Evolutionary conservation across 2,888 invertebrate species (phyloP).

Genomic region (Aspidiotus rigidus): DNA sequence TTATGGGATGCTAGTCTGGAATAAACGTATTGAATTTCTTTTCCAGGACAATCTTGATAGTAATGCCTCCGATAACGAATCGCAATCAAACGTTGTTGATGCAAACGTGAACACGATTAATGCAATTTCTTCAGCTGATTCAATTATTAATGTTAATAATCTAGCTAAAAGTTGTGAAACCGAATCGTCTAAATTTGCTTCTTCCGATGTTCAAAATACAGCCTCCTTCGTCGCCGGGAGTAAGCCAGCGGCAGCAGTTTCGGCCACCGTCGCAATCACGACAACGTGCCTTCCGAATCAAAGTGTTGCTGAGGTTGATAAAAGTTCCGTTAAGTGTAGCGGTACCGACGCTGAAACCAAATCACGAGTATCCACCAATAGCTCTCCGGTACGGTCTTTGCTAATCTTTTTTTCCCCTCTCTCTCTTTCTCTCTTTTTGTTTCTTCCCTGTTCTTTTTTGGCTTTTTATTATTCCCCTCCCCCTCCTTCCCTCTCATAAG

Average conservation of each 20-base stretch:
- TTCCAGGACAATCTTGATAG: slow-evolving; percentile 16
- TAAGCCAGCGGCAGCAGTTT: not conserved
- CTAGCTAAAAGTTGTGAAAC: slow-evolving; percentile 4
- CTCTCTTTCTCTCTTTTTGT: not conserved
- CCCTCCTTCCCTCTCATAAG: no score
- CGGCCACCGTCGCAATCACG: not conserved
- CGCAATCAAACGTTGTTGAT: slow-evolving; percentile 16
- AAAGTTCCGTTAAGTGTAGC: not conserved
- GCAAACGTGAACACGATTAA: slow-evolving; percentile 16
- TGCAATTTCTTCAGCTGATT: slow-evolving; percentile 19
- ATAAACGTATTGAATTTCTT: slow-evolving; percentile 20
- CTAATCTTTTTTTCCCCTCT: not conserved
- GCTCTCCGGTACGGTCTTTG: slow-evolving; percentile 21
- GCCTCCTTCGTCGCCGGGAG: not conserved
- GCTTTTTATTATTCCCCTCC: no score
- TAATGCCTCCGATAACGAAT: slow-evolving; percentile 13
- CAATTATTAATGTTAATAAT: slow-evolving; percentile 12
- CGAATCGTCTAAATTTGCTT: slow-evolving; percentile 16
- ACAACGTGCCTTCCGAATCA: not conserved
- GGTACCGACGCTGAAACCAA: slow-evolving; percentile 11
- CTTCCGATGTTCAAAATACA: slow-evolving; percentile 12
- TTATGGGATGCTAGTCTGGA: slow-evolving; percentile 3
- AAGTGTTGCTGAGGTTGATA: not conserved
- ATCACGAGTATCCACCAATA: slow-evolving; percentile 13
- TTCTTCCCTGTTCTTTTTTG: no score